A percentile compares a stretch with the other conserved stretches of the same genome.
These are phyloP conservation scores for Homarus gammarus DNA, from an alignment of 2,888 invertebrate genomes.

Conservation along the genomic window DNA sequence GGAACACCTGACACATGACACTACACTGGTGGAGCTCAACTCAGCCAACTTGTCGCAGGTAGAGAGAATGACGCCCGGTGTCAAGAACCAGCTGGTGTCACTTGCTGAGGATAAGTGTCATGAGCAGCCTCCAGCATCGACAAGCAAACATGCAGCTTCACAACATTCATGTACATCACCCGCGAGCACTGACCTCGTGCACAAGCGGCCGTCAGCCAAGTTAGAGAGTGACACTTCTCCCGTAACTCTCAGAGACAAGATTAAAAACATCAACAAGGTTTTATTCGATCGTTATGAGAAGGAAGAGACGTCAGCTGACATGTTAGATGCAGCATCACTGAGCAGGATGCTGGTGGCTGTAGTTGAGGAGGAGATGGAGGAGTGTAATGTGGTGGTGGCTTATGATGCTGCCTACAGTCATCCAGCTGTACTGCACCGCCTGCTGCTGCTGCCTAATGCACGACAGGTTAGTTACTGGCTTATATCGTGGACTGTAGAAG, in stretches of 20 bases:
- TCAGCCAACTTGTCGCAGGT: background rate
- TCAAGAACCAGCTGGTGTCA: background rate
- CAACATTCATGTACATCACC: background rate
- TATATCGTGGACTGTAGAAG: background rate
- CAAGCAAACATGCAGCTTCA: background rate
- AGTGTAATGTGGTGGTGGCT: slow-evolving; percentile 7
- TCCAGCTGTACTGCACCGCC: background rate
- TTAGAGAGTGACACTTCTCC: background rate
- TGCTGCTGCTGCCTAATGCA: background rate
- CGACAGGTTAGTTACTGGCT: background rate
- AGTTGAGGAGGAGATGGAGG: background rate
- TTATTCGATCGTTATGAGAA: background rate
- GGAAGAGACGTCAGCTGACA: background rate
- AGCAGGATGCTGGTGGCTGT: background rate
- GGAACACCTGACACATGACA: background rate
- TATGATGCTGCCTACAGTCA: background rate
- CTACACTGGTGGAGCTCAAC: no score
- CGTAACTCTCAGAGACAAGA: background rate
- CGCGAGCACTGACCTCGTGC: background rate
- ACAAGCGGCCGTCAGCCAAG: background rate
- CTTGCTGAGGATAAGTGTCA: background rate
- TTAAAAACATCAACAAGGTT: background rate
- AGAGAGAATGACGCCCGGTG: background rate
- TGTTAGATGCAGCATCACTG: background rate
- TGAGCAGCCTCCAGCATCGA: background rate